Evolutionary conservation across 2,113 vertebrate genomes (phyloP), one percentile per base, ranked within the genome.

Genomic region (Aix galericulata): DNA sequence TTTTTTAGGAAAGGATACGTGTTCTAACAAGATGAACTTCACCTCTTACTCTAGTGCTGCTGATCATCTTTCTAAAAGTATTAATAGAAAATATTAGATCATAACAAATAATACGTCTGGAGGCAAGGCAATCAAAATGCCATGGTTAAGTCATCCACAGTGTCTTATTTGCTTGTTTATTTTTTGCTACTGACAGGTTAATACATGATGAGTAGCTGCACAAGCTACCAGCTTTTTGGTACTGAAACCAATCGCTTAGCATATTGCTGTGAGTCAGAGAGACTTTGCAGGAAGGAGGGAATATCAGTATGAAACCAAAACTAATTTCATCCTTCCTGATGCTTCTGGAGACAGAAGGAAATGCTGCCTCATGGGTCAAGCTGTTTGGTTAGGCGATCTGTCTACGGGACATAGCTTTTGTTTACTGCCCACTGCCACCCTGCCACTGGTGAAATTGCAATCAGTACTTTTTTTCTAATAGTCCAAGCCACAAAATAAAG

Each of bases 71-170:
- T 75, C 85, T 86, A 36, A 12, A 88, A 86, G 66, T 94, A 94
- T 95, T 96, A 95, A 91, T 92, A 96, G 90, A 95, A 93, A 80
- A 36, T 13, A 74, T 93, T 81, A 94, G 77, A 52, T 94, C 92
- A 96, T 50, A 55, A 62, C 48, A 86, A 68, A 81, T 63, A 76
- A 94, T 79, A 72, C 15, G 50, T 55, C 55, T 69, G 29, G 76
- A 53, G 27, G 88, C 69, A 80, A 64, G 22, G 32, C 44, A 74
- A 71, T 53, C 63, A 60, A 86, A 94, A 88, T 55, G 78, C 56
- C 91, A 29, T 1, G 36, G 83, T 91, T n/a, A 62, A 74, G 46
- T 93, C 62, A 75, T 46, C 86, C 38, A 3, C 48, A 18, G 36
- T 4, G 29, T 72, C 78, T 92, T 77, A 8, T 76, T 89, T 83